Evolutionary conservation across 2,888 invertebrate genomes (phyloP).

Genomic region (Lacanobia wlatinum): DNA sequence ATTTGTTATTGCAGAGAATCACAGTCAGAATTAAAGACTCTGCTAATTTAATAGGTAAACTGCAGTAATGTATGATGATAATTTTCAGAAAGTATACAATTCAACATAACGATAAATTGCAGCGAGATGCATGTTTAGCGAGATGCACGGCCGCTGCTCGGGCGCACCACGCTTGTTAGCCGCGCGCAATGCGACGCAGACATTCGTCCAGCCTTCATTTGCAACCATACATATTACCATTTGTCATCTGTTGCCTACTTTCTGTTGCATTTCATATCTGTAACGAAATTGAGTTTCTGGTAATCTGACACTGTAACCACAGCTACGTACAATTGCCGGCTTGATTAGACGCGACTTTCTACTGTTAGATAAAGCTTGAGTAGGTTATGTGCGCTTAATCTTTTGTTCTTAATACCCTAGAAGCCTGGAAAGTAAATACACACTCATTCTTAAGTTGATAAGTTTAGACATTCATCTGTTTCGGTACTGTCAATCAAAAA

Average conservation of each 20-base stretch:
- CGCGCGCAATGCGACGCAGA: slow-evolving; percentile 46
- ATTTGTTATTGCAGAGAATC: neutral
- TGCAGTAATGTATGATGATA: slow-evolving; percentile 12
- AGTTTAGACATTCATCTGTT: slow-evolving; percentile 14
- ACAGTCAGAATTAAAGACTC: no score
- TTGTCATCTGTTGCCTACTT: slow-evolving; percentile 46
- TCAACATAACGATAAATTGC: slow-evolving; percentile 74
- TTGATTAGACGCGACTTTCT: slow-evolving; percentile 53
- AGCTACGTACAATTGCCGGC: slow-evolving; percentile 48
- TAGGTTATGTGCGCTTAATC: slow-evolving; percentile 23
- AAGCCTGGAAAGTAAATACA: slow-evolving; percentile 9
- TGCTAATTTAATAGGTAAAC: neutral
- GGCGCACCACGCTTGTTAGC: slow-evolving; percentile 64
- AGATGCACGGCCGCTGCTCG: slow-evolving; percentile 57
- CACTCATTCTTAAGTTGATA: slow-evolving; percentile 16
- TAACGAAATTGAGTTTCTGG: slow-evolving; percentile 55
- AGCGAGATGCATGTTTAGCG: slow-evolving; percentile 68
- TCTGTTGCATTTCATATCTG: slow-evolving; percentile 46
- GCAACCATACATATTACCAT: slow-evolving; percentile 45
- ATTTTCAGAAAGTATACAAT: slow-evolving; percentile 73
- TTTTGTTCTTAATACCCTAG: slow-evolving; percentile 23
- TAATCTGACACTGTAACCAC: slow-evolving; percentile 57
- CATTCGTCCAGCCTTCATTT: slow-evolving; percentile 38
- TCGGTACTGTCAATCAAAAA: slow-evolving; percentile 15
- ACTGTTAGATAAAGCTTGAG: slow-evolving; percentile 22